Evolutionary conservation across 2,113 vertebrate genomes (phyloP).

Genomic region (Chrysochloris asiatica): DNA sequence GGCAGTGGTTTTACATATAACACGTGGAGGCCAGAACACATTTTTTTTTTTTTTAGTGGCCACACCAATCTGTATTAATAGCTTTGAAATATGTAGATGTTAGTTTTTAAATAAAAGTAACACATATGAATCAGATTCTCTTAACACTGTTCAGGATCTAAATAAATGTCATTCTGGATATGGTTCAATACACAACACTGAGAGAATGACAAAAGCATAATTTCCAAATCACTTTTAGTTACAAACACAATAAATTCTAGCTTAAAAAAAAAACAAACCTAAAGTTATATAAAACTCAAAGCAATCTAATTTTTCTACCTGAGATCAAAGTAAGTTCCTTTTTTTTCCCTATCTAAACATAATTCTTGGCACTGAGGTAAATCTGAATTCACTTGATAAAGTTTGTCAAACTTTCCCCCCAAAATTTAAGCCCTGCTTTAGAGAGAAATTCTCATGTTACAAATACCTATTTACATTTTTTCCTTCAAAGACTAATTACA

Average conservation of each 20-base stretch:
- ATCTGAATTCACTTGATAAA: no score
- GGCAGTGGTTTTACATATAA: not conserved
- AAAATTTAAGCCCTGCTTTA: no score
- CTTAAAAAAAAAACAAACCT: slow-evolving; percentile 56
- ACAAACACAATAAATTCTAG: slow-evolving; percentile 59
- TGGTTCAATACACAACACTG: slow-evolving; percentile 16
- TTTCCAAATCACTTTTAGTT: slow-evolving; percentile 67
- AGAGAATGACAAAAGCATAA: slow-evolving; percentile 37
- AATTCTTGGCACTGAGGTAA: no score
- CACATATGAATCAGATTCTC: slow-evolving; percentile 28
- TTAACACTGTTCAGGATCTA: slow-evolving; percentile 48
- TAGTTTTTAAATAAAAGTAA: slow-evolving; percentile 67
- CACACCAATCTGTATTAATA: slow-evolving; percentile 51
- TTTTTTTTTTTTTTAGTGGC: slow-evolving; percentile 13
- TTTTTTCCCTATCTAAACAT: no score
- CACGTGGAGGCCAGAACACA: not conserved
- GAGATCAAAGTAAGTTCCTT: no score
- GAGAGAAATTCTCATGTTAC: no score
- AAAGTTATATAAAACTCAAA: slow-evolving; percentile 57
- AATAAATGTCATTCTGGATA: no score
- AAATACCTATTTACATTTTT: no score
- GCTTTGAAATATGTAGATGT: no score
- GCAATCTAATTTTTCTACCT: no score
- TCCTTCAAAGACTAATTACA: no score
- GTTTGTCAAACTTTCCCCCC: no score